Conservation (phyloP, 1,140 invertebrate species). For the Grapholita molesta region DNA sequence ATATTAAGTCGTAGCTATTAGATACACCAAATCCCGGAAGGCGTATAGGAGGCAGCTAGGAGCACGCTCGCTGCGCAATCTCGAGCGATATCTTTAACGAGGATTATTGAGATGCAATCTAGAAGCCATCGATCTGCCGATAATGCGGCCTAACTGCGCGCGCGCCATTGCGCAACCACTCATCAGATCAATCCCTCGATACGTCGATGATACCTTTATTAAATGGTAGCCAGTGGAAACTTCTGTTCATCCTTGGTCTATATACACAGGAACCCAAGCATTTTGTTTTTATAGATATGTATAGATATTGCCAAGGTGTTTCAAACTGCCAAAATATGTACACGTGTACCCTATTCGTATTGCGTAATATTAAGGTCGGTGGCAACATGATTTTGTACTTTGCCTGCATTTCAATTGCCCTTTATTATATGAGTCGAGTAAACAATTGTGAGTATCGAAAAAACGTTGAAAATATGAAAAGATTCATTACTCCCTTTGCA, state of each 20-base stretch:
- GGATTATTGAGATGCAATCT: conserved; percentile 74
- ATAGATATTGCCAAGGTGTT: too few relatives aligned
- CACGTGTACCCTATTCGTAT: too few relatives aligned
- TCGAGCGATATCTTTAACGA: conserved; percentile 56
- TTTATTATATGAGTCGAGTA: too few relatives aligned
- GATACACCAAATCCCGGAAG: conserved; percentile 42
- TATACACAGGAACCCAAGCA: conserved; percentile 11
- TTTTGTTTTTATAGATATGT: too few relatives aligned
- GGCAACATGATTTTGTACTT: too few relatives aligned
- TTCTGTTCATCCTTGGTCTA: conserved; percentile 26
- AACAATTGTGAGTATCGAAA: too few relatives aligned
- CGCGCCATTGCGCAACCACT: conserved; percentile 56
- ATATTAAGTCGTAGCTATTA: conserved; percentile 30
- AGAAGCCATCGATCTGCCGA: conserved; percentile 64
- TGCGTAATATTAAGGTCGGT: too few relatives aligned
- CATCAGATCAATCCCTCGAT: conserved; percentile 57
- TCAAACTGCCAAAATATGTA: too few relatives aligned
- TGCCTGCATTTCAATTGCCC: too few relatives aligned
- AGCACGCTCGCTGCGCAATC: conserved; percentile 53
- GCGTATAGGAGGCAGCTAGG: conserved; percentile 46
- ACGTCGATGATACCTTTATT: conserved; percentile 64
- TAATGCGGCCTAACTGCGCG: conserved; percentile 62
- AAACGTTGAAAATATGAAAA: too few relatives aligned
- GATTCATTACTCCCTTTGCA: too few relatives aligned
- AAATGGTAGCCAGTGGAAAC: conserved; percentile 57